These are phyloP conservation scores for Caenorhabditis brenneri DNA, from an alignment of 1,140 invertebrate species.

Conservation along the genomic window DNA sequence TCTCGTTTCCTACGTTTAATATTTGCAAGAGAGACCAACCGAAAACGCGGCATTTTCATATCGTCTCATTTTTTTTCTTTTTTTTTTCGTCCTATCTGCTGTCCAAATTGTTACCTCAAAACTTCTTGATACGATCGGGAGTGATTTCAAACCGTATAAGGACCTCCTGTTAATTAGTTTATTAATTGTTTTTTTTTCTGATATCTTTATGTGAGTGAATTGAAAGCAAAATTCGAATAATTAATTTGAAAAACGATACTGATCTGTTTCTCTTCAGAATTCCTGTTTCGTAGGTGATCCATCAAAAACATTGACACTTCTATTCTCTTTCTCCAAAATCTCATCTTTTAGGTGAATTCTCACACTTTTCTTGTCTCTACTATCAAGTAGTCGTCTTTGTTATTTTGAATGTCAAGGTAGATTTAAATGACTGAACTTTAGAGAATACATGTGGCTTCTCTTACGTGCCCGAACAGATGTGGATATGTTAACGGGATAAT, in stretches of 20 bases:
- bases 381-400: background rate
- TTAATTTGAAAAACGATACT: background rate
- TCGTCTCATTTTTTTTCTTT: background rate
- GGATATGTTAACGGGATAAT: too few relatives aligned
- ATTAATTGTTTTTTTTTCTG: too few relatives aligned
- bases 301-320: slow-evolving; percentile 27
- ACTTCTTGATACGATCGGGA: too few relatives aligned
- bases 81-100: too few relatives aligned
- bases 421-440: too few relatives aligned
- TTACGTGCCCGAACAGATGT: too few relatives aligned
- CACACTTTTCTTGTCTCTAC: background rate
- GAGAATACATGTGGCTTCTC: too few relatives aligned
- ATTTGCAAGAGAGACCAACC: slow-evolving; percentile 12
- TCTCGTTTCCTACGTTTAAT: slow-evolving; percentile 2
- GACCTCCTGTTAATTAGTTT: too few relatives aligned
- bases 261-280: background rate
- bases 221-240: background rate
- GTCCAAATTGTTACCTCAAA: too few relatives aligned
- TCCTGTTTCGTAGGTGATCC: slow-evolving; percentile 32
- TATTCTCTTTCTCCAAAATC: background rate
- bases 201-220: too few relatives aligned
- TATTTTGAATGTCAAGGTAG: too few relatives aligned
- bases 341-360: background rate
- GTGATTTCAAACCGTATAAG: too few relatives aligned
- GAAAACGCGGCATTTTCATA: slow-evolving; percentile 29